Conservation (phyloP, 2,888 invertebrate species). For the Mythimna impura region DNA sequence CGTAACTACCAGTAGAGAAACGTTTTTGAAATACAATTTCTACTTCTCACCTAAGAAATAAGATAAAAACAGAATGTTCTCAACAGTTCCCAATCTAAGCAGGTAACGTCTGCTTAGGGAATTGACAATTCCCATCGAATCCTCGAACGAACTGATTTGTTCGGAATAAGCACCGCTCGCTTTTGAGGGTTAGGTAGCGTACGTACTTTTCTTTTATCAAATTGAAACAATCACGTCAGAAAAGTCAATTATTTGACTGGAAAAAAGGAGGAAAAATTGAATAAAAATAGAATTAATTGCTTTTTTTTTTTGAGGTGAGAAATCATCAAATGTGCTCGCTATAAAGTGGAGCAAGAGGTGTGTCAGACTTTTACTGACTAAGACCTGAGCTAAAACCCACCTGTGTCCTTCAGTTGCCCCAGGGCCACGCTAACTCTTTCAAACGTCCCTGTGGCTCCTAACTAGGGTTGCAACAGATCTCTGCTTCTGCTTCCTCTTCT, state of each 20-base stretch:
- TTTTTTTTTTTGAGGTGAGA: too few species aligned
- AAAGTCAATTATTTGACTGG: not conserved
- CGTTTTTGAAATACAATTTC: slow-evolving; percentile 3
- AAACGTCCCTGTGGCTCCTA: too few species aligned
- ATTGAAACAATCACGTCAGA: slow-evolving; percentile 21
- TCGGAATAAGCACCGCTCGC: slow-evolving; percentile 34
- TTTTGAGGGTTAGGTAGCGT: slow-evolving; percentile 42
- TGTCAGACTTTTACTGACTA: too few species aligned
- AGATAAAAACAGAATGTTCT: slow-evolving; percentile 22
- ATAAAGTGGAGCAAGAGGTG: too few species aligned
- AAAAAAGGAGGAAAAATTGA: too few species aligned
- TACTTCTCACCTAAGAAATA: slow-evolving; percentile 7
- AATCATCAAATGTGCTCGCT: too few species aligned
- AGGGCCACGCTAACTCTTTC: too few species aligned
- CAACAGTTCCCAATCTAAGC: slow-evolving; percentile 27
- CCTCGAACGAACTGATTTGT: slow-evolving; percentile 27
- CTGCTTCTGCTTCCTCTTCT: too few species aligned
- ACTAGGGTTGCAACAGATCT: too few species aligned
- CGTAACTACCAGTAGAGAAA: not conserved
- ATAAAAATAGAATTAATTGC: too few species aligned
- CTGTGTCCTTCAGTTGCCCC: too few species aligned
- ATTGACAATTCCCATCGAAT: slow-evolving; percentile 51
- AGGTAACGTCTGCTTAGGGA: slow-evolving; percentile 52
- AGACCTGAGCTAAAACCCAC: too few species aligned
- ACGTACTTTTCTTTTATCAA: slow-evolving; percentile 20